Evolutionary conservation across 1,140 invertebrate genomes (phyloP).

Genomic region (Aphis craccivora): DNA sequence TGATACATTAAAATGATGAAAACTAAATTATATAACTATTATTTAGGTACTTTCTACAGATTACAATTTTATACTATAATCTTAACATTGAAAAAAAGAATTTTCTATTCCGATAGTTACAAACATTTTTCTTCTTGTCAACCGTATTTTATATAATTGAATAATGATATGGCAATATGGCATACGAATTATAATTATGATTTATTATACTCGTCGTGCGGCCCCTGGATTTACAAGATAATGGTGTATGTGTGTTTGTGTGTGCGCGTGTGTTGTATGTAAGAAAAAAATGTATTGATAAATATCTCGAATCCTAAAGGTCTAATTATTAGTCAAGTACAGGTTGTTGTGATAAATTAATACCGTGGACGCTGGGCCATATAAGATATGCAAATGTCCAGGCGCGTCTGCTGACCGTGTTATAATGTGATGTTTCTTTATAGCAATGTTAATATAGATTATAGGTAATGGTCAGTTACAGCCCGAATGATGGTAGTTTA

Average conservation of each 20-base stretch:
- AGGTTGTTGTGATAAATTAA: conserved; percentile 52
- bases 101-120: neutral
- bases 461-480: conserved; percentile 26
- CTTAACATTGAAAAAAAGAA: neutral
- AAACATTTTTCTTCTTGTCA: conserved; percentile 35
- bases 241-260: conserved; percentile 12
- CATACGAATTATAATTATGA: conserved; percentile 50
- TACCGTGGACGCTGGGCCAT: neutral
- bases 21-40: neutral
- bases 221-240: neutral
- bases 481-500: neutral
- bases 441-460: conserved; percentile 31
- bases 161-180: conserved; percentile 45
- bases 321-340: conserved; percentile 53
- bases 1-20: conserved; percentile 5
- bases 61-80: neutral
- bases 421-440: conserved; percentile 38
- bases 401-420: conserved; percentile 40
- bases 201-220: conserved; percentile 45
- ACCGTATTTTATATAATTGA: conserved; percentile 43
- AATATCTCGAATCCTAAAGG: conserved; percentile 51
- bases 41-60: neutral
- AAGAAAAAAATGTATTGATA: conserved; percentile 34
- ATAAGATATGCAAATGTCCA: conserved; percentile 48
- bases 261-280: neutral